Evolutionary conservation across 2,888 invertebrate genomes (phyloP).

Genomic region (Phrixothrix hirtus): DNA sequence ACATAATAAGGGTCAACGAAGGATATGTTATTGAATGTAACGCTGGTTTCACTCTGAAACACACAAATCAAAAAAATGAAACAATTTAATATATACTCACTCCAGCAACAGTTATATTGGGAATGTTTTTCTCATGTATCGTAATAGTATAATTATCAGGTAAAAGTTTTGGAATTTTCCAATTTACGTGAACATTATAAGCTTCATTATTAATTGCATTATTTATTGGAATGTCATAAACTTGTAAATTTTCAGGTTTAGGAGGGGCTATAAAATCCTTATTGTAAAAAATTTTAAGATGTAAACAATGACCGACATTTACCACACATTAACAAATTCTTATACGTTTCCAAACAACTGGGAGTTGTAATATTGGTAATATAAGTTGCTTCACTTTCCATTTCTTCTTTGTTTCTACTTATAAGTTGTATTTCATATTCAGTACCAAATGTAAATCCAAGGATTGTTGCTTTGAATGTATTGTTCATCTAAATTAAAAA

Average conservation of each 20-base stretch:
- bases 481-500: too few relatives aligned
- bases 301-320: slow-evolving; percentile 39
- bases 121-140: slow-evolving; percentile 13
- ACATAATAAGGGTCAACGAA: slow-evolving; percentile 31
- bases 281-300: neutral
- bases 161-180: slow-evolving; percentile 55
- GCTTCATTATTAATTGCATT: slow-evolving; percentile 25
- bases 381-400: too few relatives aligned
- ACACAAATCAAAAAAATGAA: slow-evolving; percentile 10
- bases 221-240: too few relatives aligned
- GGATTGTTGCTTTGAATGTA: too few relatives aligned
- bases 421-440: too few relatives aligned
- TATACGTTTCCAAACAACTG: slow-evolving; percentile 57
- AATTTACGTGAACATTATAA: slow-evolving; percentile 56
- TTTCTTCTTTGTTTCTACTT: too few relatives aligned
- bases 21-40: slow-evolving; percentile 40
- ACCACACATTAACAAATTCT: slow-evolving; percentile 54
- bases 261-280: slow-evolving; percentile 14
- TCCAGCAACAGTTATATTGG: slow-evolving; percentile 44
- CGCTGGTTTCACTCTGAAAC: slow-evolving; percentile 48
- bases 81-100: slow-evolving; percentile 42
- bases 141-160: slow-evolving; percentile 59
- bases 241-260: too few relatives aligned
- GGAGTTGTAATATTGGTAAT: slow-evolving; percentile 59
- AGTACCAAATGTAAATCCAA: too few relatives aligned